Conservation (phyloP, 2,888 invertebrate species). For the Tenodera sinensis region DNA sequence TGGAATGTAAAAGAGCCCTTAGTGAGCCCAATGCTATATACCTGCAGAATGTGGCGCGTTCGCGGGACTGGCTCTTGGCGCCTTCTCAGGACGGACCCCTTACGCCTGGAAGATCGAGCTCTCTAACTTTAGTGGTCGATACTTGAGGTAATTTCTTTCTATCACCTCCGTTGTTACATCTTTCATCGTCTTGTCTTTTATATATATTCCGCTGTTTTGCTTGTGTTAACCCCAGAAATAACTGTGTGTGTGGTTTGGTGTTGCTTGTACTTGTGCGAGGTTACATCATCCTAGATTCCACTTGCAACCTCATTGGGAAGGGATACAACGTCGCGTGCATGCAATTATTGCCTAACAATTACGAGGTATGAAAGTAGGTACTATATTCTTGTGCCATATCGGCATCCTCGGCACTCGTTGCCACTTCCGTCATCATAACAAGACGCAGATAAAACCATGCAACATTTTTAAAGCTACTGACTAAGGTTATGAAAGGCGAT, state of each 20-base stretch:
- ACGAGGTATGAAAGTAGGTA: too few species aligned
- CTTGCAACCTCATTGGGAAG: too few species aligned
- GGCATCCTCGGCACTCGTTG: too few species aligned
- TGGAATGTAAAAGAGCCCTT: not conserved
- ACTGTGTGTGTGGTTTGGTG: not conserved
- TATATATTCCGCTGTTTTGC: not conserved
- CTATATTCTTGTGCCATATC: too few species aligned
- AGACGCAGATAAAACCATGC: too few species aligned
- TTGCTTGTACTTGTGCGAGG: not conserved
- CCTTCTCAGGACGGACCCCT: not conserved
- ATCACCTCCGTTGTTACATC: not conserved
- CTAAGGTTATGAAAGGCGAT: too few species aligned
- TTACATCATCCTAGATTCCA: too few species aligned
- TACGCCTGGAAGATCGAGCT: not conserved
- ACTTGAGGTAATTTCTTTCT: not conserved
- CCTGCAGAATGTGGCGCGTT: slow-evolving; percentile 18
- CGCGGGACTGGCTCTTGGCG: not conserved
- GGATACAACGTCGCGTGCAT: too few species aligned
- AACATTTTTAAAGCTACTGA: too few species aligned
- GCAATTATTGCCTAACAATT: too few species aligned
- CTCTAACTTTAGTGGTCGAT: not conserved
- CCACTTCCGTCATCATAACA: too few species aligned
- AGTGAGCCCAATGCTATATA: not conserved
- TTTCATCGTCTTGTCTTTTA: not conserved
- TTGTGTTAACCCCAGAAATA: not conserved